Evolutionary conservation across 2,113 vertebrate genomes (phyloP), one percentile per base, ranked within the genome.

Genomic region (Oreocharis arfaki): DNA sequence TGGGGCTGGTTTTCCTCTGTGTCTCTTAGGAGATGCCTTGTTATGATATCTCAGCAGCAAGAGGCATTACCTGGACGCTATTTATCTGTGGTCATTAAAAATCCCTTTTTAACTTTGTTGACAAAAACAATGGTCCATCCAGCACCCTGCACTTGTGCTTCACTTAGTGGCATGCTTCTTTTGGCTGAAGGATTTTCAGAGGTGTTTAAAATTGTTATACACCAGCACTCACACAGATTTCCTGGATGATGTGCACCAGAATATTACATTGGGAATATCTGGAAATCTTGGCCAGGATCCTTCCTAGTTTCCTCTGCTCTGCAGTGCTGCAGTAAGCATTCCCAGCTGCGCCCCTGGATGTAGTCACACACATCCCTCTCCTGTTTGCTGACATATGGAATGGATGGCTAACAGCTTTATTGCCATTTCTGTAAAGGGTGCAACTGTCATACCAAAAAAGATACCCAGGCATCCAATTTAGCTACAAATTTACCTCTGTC

Each of bases 381-480:
- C 67, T 8, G 3, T 75, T 76, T 7, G 18, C 77, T 84, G 89
- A 56, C 77, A 79, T 59, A 73, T 18, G 33, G 87, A 82, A 68
- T 33, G 70, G 88, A 89, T 49, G 85, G 49, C 56, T 52, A 84
- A 50, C 76, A 84, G 83, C 39, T 89, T 89, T 82, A 85, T 19
- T 93, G 91, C 79, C 75, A 68, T 87, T 87, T 93, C 84, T 89
- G 20, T 61, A 50, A 27, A 61, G 67, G 46, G 41, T 42, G 20
- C 87, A 94, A 95, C 70, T 90, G 42, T 87, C 84, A 64, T 73
- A 91, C 69, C 65, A 76, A 79, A 89, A 89, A 75, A 73, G 18
- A 82, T 46, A 87, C 33, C 33, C 74, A 82, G 57, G 26, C 67
- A 94, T 73, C 37, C 32, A 67, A 55, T 73, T 90, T 44, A 83